These are phyloP conservation scores for Philonicus albiceps DNA, from an alignment of 2,888 invertebrate species.

Conservation along the genomic window DNA sequence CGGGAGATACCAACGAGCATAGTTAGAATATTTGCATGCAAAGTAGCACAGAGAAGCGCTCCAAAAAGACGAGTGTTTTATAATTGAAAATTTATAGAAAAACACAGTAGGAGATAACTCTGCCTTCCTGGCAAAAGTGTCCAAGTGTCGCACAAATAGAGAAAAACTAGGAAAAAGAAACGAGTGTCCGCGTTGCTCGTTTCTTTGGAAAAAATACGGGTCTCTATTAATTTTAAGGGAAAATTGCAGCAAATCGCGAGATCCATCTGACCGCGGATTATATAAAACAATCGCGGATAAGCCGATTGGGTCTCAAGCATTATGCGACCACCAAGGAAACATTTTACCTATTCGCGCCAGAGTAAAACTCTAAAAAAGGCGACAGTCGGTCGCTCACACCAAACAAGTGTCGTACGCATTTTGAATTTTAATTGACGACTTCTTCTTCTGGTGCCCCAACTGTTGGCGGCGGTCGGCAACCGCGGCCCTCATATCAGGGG, in stretches of 20 bases:
- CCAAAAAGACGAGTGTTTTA: not conserved
- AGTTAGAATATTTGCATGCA: not conserved
- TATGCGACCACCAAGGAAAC: conserved; percentile 24
- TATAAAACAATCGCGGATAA: not conserved
- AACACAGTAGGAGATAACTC: not conserved
- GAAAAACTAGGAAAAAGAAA: not conserved
- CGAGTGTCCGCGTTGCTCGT: not conserved
- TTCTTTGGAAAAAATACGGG: not conserved
- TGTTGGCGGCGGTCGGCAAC: not conserved
- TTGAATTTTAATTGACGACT: conserved; percentile 21
- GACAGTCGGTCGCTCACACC: conserved; percentile 40
- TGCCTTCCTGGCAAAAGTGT: not conserved
- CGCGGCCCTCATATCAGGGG: not conserved
- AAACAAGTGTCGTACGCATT: conserved; percentile 20
- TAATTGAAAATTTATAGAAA: not conserved
- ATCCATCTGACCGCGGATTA: not conserved
- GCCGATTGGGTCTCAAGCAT: not conserved
- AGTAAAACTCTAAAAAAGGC: conserved; percentile 31
- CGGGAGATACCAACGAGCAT: not conserved
- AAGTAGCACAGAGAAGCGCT: not conserved
- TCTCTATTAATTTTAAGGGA: not conserved
- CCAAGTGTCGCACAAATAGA: not conserved
- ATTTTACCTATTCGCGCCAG: not conserved
- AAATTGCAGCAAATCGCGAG: not conserved
- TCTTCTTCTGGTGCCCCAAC: not conserved